These are phyloP conservation scores for Pelecanoides urinatrix DNA, from an alignment of 2,113 vertebrate species.

Conservation along the genomic window DNA sequence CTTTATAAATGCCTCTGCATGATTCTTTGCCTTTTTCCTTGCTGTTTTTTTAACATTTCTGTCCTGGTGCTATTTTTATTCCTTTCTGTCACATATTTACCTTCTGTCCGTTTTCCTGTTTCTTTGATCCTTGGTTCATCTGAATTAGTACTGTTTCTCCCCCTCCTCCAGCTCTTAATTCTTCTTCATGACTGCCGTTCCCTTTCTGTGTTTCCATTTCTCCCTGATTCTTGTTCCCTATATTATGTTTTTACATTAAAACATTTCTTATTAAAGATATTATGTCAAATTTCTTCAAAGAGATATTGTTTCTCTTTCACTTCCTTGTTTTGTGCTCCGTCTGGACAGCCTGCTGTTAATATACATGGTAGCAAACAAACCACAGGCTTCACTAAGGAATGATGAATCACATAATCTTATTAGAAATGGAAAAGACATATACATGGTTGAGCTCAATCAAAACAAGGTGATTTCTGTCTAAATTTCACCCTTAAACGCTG, in stretches of 20 bases:
- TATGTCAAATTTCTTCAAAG: slow-evolving; percentile 23
- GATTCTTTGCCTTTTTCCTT: neutral
- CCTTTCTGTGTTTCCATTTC: neutral
- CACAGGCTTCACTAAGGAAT: neutral
- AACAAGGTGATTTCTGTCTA: neutral
- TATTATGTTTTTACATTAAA: neutral
- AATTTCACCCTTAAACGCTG: neutral
- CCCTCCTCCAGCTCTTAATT: neutral
- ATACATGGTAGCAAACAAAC: neutral
- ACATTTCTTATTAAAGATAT: slow-evolving; percentile 32
- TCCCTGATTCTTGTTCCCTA: neutral
- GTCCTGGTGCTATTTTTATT: neutral
- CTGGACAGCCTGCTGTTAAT: slow-evolving; percentile 6
- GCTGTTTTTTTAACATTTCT: neutral
- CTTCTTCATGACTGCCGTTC: neutral
- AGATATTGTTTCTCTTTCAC: neutral
- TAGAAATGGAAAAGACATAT: neutral
- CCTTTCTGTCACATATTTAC: neutral
- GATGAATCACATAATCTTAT: neutral
- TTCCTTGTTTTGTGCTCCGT: slow-evolving; percentile 13
- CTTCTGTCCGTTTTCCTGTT: neutral
- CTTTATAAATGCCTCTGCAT: neutral
- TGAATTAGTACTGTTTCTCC: neutral
- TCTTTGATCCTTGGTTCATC: neutral
- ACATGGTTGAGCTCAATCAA: neutral